A percentile compares a stretch with the other conserved stretches of the same genome.
Conservation (phyloP, 2,113 vertebrate genomes). For the Tichodroma muraria region DNA sequence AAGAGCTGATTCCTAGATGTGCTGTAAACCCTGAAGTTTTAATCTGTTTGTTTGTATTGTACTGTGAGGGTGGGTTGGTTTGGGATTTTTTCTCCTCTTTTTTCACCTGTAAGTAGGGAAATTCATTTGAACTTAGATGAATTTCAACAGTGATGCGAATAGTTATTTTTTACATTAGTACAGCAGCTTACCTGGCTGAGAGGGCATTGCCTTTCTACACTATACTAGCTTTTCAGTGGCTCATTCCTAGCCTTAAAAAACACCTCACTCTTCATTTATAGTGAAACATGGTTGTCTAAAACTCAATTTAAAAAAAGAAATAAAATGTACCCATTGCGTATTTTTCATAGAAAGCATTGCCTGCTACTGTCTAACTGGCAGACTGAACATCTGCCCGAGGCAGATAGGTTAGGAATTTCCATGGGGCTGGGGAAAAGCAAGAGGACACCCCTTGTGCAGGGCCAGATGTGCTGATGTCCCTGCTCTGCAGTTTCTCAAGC, state of each 20-base stretch:
- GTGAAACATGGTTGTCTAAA: background rate
- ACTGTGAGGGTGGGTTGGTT: background rate
- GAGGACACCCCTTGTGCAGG: background rate
- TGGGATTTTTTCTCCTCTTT: background rate
- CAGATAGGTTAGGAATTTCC: background rate
- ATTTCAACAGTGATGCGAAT: background rate
- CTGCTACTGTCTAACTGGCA: background rate
- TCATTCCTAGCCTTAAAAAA: background rate
- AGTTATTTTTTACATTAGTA: background rate
- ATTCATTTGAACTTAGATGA: background rate
- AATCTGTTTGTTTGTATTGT: background rate
- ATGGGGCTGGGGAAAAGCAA: background rate
- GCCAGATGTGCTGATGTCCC: background rate
- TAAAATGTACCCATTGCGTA: background rate
- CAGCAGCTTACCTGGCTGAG: background rate
- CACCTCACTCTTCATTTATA: background rate
- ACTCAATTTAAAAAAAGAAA: background rate
- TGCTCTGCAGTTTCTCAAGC: background rate
- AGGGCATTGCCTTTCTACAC: background rate
- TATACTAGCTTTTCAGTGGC: background rate
- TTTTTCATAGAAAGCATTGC: background rate
- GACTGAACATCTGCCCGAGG: background rate
- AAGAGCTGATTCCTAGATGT: background rate
- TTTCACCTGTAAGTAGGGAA: background rate
- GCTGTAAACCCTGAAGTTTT: background rate